Percentiles rank a stretch among this genome's conserved stretches.
phyloP scores from a whole-genome alignment of 2,113 vertebrate species.

The Verasper variegatus region DNA sequence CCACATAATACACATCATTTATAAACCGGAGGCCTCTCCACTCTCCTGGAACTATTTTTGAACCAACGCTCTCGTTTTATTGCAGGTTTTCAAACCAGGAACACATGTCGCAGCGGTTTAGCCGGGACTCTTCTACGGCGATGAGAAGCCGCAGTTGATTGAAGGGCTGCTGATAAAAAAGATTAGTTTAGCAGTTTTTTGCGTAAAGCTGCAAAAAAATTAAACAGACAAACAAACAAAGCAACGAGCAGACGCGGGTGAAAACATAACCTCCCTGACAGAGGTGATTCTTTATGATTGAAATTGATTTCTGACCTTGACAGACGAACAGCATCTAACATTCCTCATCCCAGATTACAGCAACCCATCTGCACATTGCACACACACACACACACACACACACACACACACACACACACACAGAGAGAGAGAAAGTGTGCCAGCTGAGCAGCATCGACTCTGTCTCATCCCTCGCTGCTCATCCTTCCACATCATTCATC shows the following conservation, averaged over 20 bases:
- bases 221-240: not conserved
- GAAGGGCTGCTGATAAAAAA: conserved; percentile 31
- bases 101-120: conserved; percentile 50
- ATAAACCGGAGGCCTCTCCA: conserved; percentile 4
- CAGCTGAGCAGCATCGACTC: conserved; percentile 55
- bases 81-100: conserved; percentile 54
- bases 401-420: conserved; percentile 25
- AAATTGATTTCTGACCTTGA: conserved; percentile 24
- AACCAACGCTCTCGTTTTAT: conserved; percentile 12
- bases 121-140: not conserved
- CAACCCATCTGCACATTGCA: conserved; percentile 34
- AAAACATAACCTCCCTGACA: not conserved
- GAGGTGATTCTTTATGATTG: not conserved
- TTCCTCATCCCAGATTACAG: not conserved
- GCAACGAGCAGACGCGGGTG: too few relatives aligned
- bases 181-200: not conserved
- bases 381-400: conserved; percentile 24
- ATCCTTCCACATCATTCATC: conserved; percentile 57
- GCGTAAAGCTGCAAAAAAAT: too few relatives aligned
- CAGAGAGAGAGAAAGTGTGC: conserved; percentile 35
- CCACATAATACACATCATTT: conserved; percentile 40
- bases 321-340: not conserved
- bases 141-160: conserved; percentile 20
- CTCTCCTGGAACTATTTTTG: conserved; percentile 45
- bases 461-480: conserved; percentile 21